Conservation (phyloP, 2,797 vertebrate species). For the Enteromius fasciolatus region DNA sequence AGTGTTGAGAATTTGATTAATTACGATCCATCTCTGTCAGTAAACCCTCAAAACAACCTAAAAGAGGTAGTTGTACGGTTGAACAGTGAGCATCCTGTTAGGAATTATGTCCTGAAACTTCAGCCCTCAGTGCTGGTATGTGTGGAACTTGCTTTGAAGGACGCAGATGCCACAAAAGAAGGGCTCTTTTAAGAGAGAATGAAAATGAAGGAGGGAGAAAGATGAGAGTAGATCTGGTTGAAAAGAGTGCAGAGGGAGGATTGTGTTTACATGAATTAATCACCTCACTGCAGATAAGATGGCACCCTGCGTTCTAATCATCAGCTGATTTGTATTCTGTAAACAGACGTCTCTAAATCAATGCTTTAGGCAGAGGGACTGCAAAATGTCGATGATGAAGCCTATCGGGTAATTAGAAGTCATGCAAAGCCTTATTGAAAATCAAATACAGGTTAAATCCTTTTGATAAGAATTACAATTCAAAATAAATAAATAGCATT, state of each 20-base stretch:
- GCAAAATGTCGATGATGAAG: constrained; percentile 22
- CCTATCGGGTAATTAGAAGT: constrained; percentile 1
- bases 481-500: neutral
- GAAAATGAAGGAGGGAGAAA: constrained; percentile 33
- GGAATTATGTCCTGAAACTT: constrained; percentile 29
- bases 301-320: constrained; percentile 55
- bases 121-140: constrained; percentile 48
- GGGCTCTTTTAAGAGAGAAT: constrained; percentile 30
- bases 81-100: constrained; percentile 26
- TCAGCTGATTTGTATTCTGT: constrained; percentile 67
- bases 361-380: constrained; percentile 52
- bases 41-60: constrained; percentile 21
- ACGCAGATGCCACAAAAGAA: constrained; percentile 47
- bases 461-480: neutral
- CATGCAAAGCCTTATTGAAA: constrained; percentile 26
- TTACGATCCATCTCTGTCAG: constrained; percentile 1
- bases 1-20: constrained; percentile 2
- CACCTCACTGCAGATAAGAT: constrained; percentile 53
- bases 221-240: constrained; percentile 22
- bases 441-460: neutral
- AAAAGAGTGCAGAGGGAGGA: constrained; percentile 42
- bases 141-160: constrained; percentile 52
- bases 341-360: constrained; percentile 55
- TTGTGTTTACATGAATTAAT: constrained; percentile 61
- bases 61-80: constrained; percentile 25